A percentile compares a stretch with the other conserved stretches of the same genome.
phyloP scores from a whole-genome alignment of 2,113 vertebrate species.

The Cheilinus undulatus region DNA sequence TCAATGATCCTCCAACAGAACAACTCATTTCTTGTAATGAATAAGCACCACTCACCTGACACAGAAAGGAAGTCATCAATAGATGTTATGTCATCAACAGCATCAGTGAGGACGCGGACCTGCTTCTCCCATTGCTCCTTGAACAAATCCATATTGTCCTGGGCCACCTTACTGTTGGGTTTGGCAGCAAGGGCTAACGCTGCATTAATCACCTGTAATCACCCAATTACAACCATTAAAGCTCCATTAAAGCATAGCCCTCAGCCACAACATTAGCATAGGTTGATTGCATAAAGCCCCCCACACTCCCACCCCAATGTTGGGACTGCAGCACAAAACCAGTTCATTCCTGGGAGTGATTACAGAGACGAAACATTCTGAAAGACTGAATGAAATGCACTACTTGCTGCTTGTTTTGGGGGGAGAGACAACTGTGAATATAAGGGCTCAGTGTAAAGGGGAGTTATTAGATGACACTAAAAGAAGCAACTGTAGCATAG shows the following conservation, averaged over 20 bases:
- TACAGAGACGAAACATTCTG: slow-evolving; percentile 45
- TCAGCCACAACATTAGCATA: slow-evolving; percentile 63
- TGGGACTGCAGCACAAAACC: slow-evolving; percentile 41
- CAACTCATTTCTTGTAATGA: neutral
- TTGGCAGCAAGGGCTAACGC: slow-evolving; percentile 97
- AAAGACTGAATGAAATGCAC: slow-evolving; percentile 57
- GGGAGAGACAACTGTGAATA: slow-evolving; percentile 44
- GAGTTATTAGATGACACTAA: slow-evolving; percentile 70
- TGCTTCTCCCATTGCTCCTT: slow-evolving; percentile 99
- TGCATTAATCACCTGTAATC: slow-evolving; percentile 97
- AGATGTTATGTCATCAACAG: slow-evolving; percentile 98
- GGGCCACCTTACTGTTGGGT: slow-evolving; percentile 98
- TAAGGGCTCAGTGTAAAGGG: slow-evolving; percentile 67
- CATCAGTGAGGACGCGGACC: slow-evolving; percentile 95
- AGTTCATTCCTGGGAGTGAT: slow-evolving; percentile 65
- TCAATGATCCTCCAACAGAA: neutral
- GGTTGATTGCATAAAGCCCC: slow-evolving; percentile 56
- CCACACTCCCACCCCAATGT: slow-evolving; percentile 19
- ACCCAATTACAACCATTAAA: slow-evolving; percentile 76
- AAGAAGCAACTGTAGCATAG: slow-evolving; percentile 40
- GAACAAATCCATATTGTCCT: slow-evolving; percentile 99
- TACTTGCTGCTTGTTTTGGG: slow-evolving; percentile 51
- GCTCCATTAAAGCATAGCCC: slow-evolving; percentile 61
- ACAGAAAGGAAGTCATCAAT: slow-evolving; percentile 99
- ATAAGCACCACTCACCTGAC: slow-evolving; percentile 86